These are phyloP conservation scores for Parotia lawesii DNA, from an alignment of 2,113 vertebrate genomes.

Conservation along the genomic window DNA sequence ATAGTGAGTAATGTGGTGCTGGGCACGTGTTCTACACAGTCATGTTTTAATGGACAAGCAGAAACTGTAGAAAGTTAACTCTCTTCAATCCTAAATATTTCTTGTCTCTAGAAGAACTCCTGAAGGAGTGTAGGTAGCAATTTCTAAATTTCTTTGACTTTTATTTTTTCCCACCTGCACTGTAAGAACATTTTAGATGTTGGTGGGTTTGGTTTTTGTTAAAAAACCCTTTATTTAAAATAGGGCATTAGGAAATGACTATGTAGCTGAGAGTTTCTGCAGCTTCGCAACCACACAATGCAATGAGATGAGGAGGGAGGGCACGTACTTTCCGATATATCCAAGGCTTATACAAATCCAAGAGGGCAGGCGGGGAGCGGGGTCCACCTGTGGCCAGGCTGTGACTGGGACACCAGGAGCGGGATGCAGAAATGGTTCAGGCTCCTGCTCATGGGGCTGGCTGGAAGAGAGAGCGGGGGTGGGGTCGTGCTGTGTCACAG, in stretches of 20 bases:
- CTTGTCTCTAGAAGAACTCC: not conserved
- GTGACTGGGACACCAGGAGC: not conserved
- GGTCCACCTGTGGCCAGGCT: not conserved
- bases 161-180: not conserved
- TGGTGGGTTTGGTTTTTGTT: not conserved
- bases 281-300: fast-evolving
- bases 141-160: not conserved
- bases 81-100: not conserved
- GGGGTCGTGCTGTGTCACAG: not conserved
- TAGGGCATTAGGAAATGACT: not conserved
- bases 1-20: not conserved
- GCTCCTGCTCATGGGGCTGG: fast-evolving
- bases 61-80: not conserved
- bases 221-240: not conserved
- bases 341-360: not conserved
- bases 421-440: not conserved
- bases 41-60: not conserved
- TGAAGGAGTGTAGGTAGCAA: not conserved
- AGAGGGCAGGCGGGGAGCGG: not conserved
- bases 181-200: not conserved
- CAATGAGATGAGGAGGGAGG: not conserved
- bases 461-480: not conserved
- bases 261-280: not conserved
- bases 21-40: not conserved
- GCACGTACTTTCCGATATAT: not conserved